A percentile compares a stretch with the other conserved stretches of the same genome.
Evolutionary conservation across 2,113 vertebrate genomes (phyloP).

Genomic region (Sturnus vulgaris): DNA sequence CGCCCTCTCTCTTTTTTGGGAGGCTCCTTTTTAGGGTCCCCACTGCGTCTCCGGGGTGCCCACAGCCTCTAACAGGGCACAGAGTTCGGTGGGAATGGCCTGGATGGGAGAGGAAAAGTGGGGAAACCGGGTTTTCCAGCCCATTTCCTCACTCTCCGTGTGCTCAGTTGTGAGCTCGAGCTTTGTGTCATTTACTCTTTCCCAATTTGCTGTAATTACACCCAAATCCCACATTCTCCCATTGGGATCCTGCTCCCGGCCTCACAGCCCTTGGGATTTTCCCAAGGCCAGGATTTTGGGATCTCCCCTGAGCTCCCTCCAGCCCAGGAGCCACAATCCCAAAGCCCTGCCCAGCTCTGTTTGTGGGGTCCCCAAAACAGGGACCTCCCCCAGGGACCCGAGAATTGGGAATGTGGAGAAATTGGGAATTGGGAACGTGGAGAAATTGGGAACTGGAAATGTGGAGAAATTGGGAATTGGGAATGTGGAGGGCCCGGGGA

Average conservation of each 20-base stretch:
- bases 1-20: not conserved
- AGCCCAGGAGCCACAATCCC: accelerated
- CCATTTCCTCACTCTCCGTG: accelerated
- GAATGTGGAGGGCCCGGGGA: not conserved
- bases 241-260: not conserved
- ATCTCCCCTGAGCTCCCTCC: not conserved
- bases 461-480: too few relatives aligned
- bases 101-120: not conserved
- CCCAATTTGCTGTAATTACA: not conserved
- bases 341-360: not conserved
- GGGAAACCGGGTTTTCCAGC: not conserved
- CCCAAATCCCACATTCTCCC: not conserved
- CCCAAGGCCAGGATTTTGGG: accelerated
- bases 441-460: too few relatives aligned
- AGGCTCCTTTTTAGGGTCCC: not conserved
- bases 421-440: not conserved
- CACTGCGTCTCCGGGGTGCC: accelerated
- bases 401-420: too few relatives aligned
- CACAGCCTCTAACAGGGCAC: accelerated
- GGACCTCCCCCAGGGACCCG: not conserved
- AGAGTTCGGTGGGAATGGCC: accelerated
- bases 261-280: accelerated
- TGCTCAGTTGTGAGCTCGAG: accelerated
- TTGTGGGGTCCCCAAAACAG: accelerated
- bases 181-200: not conserved